Percentiles rank a stretch among this genome's conserved stretches.
phyloP scores from a whole-genome alignment of 2,113 vertebrate species.

The Erpornis zantholeuca region DNA sequence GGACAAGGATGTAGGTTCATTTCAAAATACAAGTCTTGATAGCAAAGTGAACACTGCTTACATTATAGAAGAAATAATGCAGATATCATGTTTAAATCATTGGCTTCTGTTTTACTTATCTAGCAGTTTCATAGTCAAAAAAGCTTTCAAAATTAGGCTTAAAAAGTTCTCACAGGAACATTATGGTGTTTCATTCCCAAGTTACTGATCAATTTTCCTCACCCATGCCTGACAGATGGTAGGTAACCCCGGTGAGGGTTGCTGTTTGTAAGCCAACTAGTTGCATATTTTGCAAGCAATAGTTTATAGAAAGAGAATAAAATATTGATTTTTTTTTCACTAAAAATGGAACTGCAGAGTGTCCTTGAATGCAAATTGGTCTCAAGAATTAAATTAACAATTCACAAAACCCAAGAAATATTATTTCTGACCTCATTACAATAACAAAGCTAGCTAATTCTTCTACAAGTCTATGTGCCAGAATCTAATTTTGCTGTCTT shows the following conservation, averaged over 20 bases:
- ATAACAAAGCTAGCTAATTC: constrained; percentile 26
- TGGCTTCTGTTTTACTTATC: not conserved
- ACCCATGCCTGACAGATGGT: not conserved
- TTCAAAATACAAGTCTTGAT: not conserved
- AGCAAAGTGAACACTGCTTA: not conserved
- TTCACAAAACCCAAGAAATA: not conserved
- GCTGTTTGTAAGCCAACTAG: not conserved
- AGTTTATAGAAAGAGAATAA: not conserved
- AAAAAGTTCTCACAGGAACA: not conserved
- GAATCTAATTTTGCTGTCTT: constrained; percentile 40
- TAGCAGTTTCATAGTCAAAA: not conserved
- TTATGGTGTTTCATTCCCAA: not conserved
- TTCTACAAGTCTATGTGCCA: not conserved
- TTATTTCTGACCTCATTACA: constrained; percentile 44
- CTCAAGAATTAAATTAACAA: constrained; percentile 48
- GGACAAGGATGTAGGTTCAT: not conserved
- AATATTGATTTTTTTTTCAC: not conserved
- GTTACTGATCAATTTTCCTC: not conserved
- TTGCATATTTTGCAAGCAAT: not conserved
- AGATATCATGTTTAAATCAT: not conserved
- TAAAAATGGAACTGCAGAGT: not conserved
- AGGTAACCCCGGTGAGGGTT: not conserved
- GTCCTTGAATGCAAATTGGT: not conserved
- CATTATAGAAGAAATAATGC: not conserved
- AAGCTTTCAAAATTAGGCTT: not conserved